These are phyloP conservation scores for Pseudomyrmex gracilis DNA, from an alignment of 1,140 invertebrate genomes.

Conservation along the genomic window DNA sequence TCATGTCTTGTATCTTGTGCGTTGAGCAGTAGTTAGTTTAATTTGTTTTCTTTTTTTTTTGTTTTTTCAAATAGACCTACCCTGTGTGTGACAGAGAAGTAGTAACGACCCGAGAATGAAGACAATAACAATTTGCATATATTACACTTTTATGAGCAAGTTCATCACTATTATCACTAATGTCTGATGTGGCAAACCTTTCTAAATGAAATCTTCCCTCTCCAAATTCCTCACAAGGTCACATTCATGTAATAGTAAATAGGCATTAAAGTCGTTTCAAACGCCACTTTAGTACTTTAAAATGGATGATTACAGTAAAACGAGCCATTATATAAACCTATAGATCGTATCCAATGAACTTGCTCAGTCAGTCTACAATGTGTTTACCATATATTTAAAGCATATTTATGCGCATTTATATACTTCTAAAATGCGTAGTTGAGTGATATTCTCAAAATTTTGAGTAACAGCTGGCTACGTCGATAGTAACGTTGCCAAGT, in stretches of 20 bases:
- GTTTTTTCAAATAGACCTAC: background rate
- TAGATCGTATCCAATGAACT: conserved; percentile 20
- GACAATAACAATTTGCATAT: conserved; percentile 31
- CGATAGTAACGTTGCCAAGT: background rate
- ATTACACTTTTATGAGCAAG: conserved; percentile 34
- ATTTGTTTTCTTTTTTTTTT: background rate
- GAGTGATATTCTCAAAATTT: background rate
- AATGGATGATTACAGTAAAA: conserved; percentile 76
- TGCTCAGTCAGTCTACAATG: background rate
- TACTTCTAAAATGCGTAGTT: too few species aligned
- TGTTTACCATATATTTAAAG: background rate
- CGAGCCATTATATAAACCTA: conserved; percentile 58
- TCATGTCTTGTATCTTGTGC: conserved; percentile 18
- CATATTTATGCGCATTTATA: too few species aligned
- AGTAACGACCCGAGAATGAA: background rate
- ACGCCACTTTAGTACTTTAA: conserved; percentile 74
- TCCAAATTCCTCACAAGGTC: conserved; percentile 83
- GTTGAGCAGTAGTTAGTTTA: background rate
- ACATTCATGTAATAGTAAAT: conserved; percentile 82
- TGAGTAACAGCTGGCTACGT: background rate
- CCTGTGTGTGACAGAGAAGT: background rate
- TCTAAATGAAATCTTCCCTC: conserved; percentile 70
- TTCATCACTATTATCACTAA: conserved; percentile 29
- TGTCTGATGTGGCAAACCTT: conserved; percentile 30
- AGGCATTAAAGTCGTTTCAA: conserved; percentile 79